phyloP scores from a whole-genome alignment of 2,113 vertebrate species.

The Lophotis ruficrista region DNA sequence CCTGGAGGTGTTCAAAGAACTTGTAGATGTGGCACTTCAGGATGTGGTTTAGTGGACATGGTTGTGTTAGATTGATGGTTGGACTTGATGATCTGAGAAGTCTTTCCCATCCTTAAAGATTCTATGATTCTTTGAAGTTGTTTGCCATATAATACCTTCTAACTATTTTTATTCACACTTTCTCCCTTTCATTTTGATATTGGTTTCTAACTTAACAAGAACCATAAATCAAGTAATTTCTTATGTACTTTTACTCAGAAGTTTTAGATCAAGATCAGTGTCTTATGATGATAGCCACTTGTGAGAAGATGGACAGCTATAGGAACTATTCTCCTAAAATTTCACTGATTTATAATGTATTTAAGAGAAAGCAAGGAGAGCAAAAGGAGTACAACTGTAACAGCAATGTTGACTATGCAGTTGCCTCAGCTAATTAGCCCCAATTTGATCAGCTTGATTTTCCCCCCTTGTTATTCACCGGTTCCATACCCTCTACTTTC shows the following conservation, averaged over 20 bases:
- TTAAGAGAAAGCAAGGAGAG: background rate
- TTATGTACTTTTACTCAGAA: background rate
- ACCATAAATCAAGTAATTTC: background rate
- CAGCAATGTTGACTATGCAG: background rate
- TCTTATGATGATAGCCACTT: background rate
- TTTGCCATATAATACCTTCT: background rate
- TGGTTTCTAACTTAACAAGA: background rate
- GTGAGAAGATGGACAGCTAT: background rate
- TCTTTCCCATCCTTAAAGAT: too few relatives aligned
- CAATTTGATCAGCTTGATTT: background rate
- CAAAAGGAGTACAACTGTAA: background rate
- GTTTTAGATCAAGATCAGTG: background rate
- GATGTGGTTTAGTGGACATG: too few relatives aligned
- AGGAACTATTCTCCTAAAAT: background rate
- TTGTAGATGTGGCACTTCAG: too few relatives aligned
- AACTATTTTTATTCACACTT: background rate
- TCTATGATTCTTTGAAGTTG: background rate
- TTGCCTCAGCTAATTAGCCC: background rate
- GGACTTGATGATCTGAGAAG: too few relatives aligned
- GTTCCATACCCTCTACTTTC: background rate
- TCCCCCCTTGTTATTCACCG: background rate
- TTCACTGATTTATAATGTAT: background rate
- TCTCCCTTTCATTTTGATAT: background rate
- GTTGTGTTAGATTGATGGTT: too few relatives aligned
- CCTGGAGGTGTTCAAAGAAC: too few relatives aligned